These are phyloP conservation scores for Odontophorus gujanensis DNA, from an alignment of 2,113 vertebrate genomes.

Conservation along the genomic window DNA sequence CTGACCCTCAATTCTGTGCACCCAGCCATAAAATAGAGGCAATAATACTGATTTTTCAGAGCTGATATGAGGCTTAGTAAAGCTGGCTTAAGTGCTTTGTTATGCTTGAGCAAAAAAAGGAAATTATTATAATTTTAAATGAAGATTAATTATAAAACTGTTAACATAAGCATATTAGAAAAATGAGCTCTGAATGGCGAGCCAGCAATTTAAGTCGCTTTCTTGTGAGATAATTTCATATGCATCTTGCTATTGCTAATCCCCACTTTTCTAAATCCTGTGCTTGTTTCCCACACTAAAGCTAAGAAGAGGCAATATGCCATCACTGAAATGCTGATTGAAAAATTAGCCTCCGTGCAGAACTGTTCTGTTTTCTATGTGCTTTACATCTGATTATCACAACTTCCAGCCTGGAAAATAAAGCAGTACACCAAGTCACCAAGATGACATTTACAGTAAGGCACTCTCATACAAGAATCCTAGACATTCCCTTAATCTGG, in stretches of 20 bases:
- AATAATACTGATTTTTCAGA: constrained; percentile 30
- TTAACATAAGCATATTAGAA: constrained; percentile 36
- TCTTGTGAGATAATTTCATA: constrained; percentile 1
- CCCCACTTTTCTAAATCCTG: not conserved
- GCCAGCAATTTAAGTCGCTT: not conserved
- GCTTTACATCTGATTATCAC: not conserved
- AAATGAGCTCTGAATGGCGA: not conserved
- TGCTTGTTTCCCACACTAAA: not conserved
- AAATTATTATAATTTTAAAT: constrained; percentile 51
- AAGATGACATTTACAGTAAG: not conserved
- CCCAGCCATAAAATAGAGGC: constrained; percentile 2
- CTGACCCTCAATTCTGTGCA: not conserved
- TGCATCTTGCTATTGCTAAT: constrained; percentile 14
- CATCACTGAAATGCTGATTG: not conserved
- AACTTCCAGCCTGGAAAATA: not conserved
- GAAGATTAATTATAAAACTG: constrained; percentile 51
- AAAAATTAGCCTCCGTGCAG: not conserved
- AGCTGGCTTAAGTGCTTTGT: constrained; percentile 37
- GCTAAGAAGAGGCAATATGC: not conserved
- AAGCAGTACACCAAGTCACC: not conserved
- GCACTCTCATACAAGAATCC: not conserved
- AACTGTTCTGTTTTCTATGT: not conserved
- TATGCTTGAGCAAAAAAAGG: constrained; percentile 38
- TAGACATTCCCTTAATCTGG: not conserved
- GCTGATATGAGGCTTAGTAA: constrained; percentile 41